Percentiles rank a stretch among this genome's conserved stretches.
Evolutionary conservation across 2,888 invertebrate species (phyloP).

Genomic region (Aphrophora alni): DNA sequence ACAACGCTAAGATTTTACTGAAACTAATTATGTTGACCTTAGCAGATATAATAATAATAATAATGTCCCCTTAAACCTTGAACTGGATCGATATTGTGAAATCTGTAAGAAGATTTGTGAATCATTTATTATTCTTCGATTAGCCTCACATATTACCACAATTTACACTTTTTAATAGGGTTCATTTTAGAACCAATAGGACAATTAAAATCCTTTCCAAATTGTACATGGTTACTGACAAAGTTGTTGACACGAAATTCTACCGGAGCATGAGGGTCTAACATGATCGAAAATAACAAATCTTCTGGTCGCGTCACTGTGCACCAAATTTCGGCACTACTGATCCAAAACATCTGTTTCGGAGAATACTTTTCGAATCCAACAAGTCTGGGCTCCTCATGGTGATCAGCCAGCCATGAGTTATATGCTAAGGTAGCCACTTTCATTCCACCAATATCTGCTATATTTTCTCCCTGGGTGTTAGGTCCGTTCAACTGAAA

Average conservation of each 20-base stretch:
- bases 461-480: conserved; percentile 94
- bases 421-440: conserved; percentile 87
- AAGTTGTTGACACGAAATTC: conserved; percentile 67
- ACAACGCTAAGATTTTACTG: no score
- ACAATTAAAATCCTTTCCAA: conserved; percentile 68
- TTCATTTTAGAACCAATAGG: no score
- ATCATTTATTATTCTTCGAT: conserved; percentile 54
- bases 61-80: no score
- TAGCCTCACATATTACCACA: no score
- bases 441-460: conserved; percentile 93
- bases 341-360: conserved; percentile 81
- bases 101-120: no score
- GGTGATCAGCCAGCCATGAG: conserved; percentile 72
- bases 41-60: no score
- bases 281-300: conserved; percentile 79
- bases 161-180: conserved; percentile 65
- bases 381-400: conserved; percentile 71
- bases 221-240: conserved; percentile 66
- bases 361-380: conserved; percentile 72
- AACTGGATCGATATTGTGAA: no score
- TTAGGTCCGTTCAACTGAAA: conserved; percentile 86
- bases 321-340: conserved; percentile 89
- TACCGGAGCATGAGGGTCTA: conserved; percentile 66
- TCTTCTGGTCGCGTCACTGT: conserved; percentile 74
- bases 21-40: no score